Conservation (phyloP, 2,797 vertebrate species). For the Echiichthys vipera region DNA sequence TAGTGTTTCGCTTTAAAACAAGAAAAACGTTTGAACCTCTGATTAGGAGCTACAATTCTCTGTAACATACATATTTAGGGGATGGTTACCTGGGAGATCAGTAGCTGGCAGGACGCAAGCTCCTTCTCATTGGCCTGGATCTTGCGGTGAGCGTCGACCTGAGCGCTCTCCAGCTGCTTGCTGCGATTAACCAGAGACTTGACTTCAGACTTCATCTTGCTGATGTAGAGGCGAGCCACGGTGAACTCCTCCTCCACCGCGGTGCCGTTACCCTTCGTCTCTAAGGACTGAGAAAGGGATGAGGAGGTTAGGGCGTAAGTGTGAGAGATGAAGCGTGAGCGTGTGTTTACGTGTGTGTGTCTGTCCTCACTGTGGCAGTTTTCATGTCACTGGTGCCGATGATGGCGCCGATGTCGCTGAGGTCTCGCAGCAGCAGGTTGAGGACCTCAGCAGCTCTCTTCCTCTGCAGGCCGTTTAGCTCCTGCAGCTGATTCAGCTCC, state of each 20-base stretch:
- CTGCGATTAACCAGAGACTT: slow-evolving; percentile 92
- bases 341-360: neutral
- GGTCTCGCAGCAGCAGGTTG: slow-evolving; percentile 90
- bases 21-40: neutral
- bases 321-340: neutral
- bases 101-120: slow-evolving; percentile 91
- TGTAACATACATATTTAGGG: neutral
- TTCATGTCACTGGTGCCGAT: slow-evolving; percentile 90
- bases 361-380: slow-evolving; percentile 74
- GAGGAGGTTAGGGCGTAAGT: neutral
- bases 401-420: slow-evolving; percentile 90
- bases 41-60: neutral
- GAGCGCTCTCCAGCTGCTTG: slow-evolving; percentile 91
- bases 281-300: slow-evolving; percentile 33
- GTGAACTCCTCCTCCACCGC: slow-evolving; percentile 95
- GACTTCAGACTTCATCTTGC: slow-evolving; percentile 94
- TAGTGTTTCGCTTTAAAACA: neutral
- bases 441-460: slow-evolving; percentile 91
- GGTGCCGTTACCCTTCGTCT: slow-evolving; percentile 83
- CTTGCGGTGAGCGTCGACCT: slow-evolving; percentile 90
- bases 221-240: slow-evolving; percentile 91
- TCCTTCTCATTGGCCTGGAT: slow-evolving; percentile 93
- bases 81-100: slow-evolving; percentile 88
- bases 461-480: slow-evolving; percentile 91
- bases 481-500: slow-evolving; percentile 90